These are phyloP conservation scores for Tympanoctomys barrerae DNA, from an alignment of 2,797 vertebrate species.

Conservation along the genomic window DNA sequence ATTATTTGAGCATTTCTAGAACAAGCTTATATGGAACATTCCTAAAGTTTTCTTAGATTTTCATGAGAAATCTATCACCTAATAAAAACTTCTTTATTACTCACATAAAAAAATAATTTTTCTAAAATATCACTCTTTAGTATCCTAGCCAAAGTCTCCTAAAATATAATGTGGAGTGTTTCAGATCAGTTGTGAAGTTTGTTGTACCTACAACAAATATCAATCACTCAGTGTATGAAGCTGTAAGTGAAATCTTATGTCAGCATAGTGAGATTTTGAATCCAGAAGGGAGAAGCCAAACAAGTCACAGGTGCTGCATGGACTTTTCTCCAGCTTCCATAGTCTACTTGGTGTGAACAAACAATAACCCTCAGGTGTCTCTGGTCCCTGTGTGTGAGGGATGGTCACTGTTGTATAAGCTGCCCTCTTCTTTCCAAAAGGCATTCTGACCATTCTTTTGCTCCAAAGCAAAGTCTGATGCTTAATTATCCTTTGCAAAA, in stretches of 20 bases:
- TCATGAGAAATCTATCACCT: background rate
- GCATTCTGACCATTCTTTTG: background rate
- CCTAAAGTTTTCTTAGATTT: constrained; percentile 59
- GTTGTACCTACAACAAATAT: background rate
- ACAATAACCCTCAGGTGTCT: background rate
- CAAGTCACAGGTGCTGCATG: background rate
- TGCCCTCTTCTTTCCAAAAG: background rate
- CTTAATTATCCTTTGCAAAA: background rate
- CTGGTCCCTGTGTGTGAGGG: background rate
- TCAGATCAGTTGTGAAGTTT: background rate
- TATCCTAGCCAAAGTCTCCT: background rate
- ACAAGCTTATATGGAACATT: constrained; percentile 17
- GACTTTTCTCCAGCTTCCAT: background rate
- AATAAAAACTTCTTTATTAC: constrained; percentile 53
- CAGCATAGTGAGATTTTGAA: background rate
- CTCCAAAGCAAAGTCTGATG: background rate
- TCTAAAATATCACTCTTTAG: constrained; percentile 21
- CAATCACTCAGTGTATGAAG: background rate
- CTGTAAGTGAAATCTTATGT: background rate
- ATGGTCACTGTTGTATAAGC: background rate
- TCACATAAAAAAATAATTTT: constrained; percentile 2
- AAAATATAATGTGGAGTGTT: background rate
- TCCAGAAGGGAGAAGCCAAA: background rate
- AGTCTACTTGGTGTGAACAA: background rate
- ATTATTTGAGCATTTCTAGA: constrained; percentile 15